Evolutionary conservation across 2,888 invertebrate genomes (phyloP).

Genomic region (Microctonus brassicae): DNA sequence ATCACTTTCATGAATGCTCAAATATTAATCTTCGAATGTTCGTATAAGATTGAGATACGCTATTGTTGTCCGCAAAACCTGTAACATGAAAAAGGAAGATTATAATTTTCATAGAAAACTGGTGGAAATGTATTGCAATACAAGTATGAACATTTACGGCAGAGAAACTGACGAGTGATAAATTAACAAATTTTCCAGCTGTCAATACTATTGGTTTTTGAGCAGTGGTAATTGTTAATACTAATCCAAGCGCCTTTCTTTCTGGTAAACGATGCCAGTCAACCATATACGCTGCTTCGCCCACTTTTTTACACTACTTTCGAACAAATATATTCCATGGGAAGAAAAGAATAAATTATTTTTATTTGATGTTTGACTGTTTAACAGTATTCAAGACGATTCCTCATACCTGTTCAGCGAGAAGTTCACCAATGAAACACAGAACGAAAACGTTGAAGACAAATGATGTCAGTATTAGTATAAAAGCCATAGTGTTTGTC

Average conservation of each 20-base stretch:
- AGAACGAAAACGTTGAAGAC: slow-evolving; percentile 37
- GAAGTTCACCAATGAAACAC: slow-evolving; percentile 41
- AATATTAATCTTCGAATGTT: slow-evolving; percentile 48
- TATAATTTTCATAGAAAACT: background rate
- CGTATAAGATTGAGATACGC: slow-evolving; percentile 59
- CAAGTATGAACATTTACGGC: slow-evolving; percentile 45
- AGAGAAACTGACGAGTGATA: slow-evolving; percentile 54
- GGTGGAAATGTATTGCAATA: background rate
- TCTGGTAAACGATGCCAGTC: slow-evolving; percentile 53
- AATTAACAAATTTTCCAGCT: slow-evolving; percentile 52
- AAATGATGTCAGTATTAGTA: background rate
- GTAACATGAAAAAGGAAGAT: background rate
- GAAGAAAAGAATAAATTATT: too few species aligned
- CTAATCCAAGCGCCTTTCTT: slow-evolving; percentile 43
- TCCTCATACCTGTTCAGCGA: slow-evolving; percentile 40
- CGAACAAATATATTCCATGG: background rate
- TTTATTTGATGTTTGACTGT: too few species aligned
- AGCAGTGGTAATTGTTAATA: slow-evolving; percentile 48
- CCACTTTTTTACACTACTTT: slow-evolving; percentile 38
- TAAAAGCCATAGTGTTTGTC: slow-evolving; percentile 15
- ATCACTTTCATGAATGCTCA: background rate
- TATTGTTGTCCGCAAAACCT: slow-evolving; percentile 59
- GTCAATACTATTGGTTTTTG: slow-evolving; percentile 48
- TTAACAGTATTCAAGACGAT: too few species aligned
- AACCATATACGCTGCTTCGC: slow-evolving; percentile 39